phyloP scores from a whole-genome alignment of 2,113 vertebrate genomes.

The Esox niger region DNA sequence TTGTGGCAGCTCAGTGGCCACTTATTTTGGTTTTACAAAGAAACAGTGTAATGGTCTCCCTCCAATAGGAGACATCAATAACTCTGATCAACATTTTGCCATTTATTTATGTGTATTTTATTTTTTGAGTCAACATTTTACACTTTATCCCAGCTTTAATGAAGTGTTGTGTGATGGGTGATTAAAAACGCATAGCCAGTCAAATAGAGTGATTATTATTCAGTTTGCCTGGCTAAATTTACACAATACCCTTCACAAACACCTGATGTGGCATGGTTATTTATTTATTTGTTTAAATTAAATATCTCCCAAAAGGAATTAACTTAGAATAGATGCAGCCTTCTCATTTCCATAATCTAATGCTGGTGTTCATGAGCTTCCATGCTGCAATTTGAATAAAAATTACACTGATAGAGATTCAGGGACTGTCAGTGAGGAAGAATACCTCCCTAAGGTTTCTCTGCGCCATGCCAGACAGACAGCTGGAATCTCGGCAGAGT shows the following conservation, averaged over 20 bases:
- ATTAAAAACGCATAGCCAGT: conserved; percentile 58
- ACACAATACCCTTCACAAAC: conserved; percentile 70
- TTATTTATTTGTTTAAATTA: conserved; percentile 78
- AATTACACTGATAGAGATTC: conserved; percentile 58
- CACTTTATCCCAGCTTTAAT: conserved; percentile 67
- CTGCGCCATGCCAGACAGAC: conserved; percentile 25
- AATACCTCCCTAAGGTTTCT: conserved; percentile 51
- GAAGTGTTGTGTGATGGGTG: conserved; percentile 68
- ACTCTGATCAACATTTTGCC: no score
- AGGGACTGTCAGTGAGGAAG: conserved; percentile 40
- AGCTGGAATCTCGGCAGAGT: not conserved
- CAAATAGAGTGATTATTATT: conserved; percentile 69
- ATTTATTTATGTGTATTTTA: conserved; percentile 44
- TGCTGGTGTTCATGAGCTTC: conserved; percentile 67
- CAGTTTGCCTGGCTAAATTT: conserved; percentile 63
- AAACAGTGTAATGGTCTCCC: no score
- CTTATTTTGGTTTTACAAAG: no score
- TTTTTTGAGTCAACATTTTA: conserved; percentile 63
- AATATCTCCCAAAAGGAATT: conserved; percentile 75
- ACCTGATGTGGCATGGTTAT: conserved; percentile 68
- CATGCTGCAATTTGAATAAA: conserved; percentile 62
- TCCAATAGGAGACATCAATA: no score
- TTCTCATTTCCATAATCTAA: conserved; percentile 79
- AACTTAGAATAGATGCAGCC: conserved; percentile 65
- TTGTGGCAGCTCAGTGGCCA: no score